Percentiles rank a stretch among this genome's conserved stretches.
Evolutionary conservation across 1,140 invertebrate genomes (phyloP).

Genomic region (Halesus radiatus): DNA sequence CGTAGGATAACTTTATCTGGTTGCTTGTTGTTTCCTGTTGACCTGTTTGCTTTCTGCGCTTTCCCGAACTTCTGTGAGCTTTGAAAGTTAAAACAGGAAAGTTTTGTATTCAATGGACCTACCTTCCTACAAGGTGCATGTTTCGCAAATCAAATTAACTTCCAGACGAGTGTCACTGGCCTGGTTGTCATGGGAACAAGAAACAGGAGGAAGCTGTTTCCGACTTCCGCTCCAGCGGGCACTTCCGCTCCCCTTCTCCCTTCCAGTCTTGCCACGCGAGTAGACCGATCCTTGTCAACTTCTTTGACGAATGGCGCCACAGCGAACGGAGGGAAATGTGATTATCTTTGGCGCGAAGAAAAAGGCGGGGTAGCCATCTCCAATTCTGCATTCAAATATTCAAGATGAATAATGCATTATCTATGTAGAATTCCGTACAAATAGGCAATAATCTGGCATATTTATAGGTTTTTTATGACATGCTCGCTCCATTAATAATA

Average conservation of each 20-base stretch:
- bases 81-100: too few species aligned
- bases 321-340: conserved; percentile 8
- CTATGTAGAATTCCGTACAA: background rate
- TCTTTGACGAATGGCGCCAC: conserved; percentile 26
- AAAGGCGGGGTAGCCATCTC: background rate
- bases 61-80: too few species aligned
- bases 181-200: conserved; percentile 5
- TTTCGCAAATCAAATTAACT: background rate
- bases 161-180: background rate
- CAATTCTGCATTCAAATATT: conserved; percentile 3
- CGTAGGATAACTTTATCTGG: too few species aligned
- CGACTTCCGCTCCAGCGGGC: background rate
- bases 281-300: conserved; percentile 13
- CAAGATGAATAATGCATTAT: conserved; percentile 9
- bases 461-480: too few species aligned
- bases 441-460: too few species aligned
- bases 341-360: conserved; percentile 10
- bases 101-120: too few species aligned
- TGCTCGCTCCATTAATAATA: too few species aligned
- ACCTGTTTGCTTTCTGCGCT: too few species aligned
- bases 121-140: too few species aligned
- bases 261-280: background rate
- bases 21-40: too few species aligned
- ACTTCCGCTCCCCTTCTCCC: background rate
- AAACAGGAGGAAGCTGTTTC: conserved; percentile 7